These are phyloP conservation scores for Colletes collaris DNA, from an alignment of 2,888 invertebrate species.

Conservation along the genomic window DNA sequence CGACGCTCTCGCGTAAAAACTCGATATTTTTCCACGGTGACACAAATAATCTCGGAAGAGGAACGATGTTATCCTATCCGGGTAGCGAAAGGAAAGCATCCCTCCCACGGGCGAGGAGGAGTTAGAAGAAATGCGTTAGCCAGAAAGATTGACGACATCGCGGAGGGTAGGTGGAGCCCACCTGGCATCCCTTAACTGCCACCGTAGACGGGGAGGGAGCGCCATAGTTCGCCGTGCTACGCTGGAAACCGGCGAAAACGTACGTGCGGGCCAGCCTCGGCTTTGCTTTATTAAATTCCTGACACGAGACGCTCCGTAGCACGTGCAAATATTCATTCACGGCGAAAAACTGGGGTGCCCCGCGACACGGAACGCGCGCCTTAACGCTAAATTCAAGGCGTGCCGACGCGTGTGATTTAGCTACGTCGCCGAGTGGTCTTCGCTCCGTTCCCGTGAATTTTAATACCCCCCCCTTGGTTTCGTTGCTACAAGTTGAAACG, in stretches of 20 bases:
- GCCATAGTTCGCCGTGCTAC: conserved; percentile 28
- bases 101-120: conserved; percentile 22
- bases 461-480: neutral
- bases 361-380: conserved; percentile 31
- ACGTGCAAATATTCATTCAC: conserved; percentile 80
- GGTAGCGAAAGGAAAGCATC: neutral
- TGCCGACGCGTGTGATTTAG: conserved; percentile 55
- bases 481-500: neutral
- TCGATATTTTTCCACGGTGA: neutral
- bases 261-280: conserved; percentile 51
- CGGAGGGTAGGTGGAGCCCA: conserved; percentile 33
- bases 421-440: conserved; percentile 3
- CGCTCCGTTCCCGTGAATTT: conserved; percentile 3
- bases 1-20: too few relatives aligned
- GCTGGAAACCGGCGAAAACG: conserved; percentile 52
- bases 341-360: conserved; percentile 49
- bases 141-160: conserved; percentile 30
- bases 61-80: conserved; percentile 1
- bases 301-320: conserved; percentile 74
- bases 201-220: conserved; percentile 11
- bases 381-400: conserved; percentile 60
- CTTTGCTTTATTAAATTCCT: conserved; percentile 82
- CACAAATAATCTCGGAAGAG: neutral
- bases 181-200: conserved; percentile 48
- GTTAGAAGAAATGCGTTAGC: conserved; percentile 53